Percentiles rank a stretch among this genome's conserved stretches.
Evolutionary conservation across 2,113 vertebrate genomes (phyloP).

Genomic region (Dissostichus mawsoni): DNA sequence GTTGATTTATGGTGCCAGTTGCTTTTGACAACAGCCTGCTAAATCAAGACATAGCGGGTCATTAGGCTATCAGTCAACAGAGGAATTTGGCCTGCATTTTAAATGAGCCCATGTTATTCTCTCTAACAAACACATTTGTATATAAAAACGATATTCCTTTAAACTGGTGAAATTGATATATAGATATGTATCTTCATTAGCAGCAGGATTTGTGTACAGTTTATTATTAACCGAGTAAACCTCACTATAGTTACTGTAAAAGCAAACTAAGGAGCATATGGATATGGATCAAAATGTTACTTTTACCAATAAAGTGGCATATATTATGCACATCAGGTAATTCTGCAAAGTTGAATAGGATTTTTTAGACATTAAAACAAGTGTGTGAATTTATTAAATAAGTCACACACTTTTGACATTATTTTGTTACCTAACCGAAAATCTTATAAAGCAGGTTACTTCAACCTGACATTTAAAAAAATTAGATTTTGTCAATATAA

Average conservation of each 20-base stretch:
- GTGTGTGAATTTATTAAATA: slow-evolving; percentile 3
- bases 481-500: not conserved
- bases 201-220: not conserved
- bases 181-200: not conserved
- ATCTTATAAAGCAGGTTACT: not conserved
- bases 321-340: not conserved
- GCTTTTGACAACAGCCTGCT: slow-evolving; percentile 88
- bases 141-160: not conserved
- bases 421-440: not conserved
- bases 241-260: not conserved
- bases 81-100: slow-evolving; percentile 27
- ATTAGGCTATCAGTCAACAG: slow-evolving; percentile 57
- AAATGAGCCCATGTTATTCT: slow-evolving; percentile 7
- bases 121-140: not conserved
- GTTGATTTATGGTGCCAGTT: slow-evolving; percentile 90
- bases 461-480: not conserved
- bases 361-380: not conserved
- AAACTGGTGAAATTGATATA: not conserved
- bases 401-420: not conserved
- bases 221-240: not conserved
- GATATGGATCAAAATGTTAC: not conserved
- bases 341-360: not conserved
- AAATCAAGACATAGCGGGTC: slow-evolving; percentile 84
- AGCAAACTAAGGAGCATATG: not conserved
- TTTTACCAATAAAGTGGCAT: not conserved